phyloP scores from a whole-genome alignment of 2,888 invertebrate genomes.

The Teleiodes luculella region DNA sequence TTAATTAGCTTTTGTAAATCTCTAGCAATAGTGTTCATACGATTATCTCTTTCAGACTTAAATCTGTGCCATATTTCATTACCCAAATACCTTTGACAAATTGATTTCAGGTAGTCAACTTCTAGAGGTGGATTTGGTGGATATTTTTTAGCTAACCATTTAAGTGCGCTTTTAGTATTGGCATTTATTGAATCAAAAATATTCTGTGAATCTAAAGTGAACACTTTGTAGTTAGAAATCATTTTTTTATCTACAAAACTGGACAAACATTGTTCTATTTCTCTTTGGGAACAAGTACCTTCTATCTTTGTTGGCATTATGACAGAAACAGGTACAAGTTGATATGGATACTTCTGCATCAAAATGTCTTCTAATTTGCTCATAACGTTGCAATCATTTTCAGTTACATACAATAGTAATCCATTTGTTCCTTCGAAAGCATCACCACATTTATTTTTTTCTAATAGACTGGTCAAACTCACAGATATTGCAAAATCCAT shows the following conservation, averaged over 20 bases:
- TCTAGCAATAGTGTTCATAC: constrained; percentile 65
- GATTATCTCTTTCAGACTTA: constrained; percentile 49
- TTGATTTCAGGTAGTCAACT: constrained; percentile 76
- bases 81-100: constrained; percentile 77
- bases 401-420: constrained; percentile 56
- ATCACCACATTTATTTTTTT: constrained; percentile 38
- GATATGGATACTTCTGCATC: constrained; percentile 58
- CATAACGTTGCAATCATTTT: constrained; percentile 41
- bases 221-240: constrained; percentile 60
- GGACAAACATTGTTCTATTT: constrained; percentile 42
- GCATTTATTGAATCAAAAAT: constrained; percentile 45
- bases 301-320: constrained; percentile 47
- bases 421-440: constrained; percentile 68
- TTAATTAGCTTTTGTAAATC: constrained; percentile 79
- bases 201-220: constrained; percentile 45
- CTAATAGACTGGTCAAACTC: constrained; percentile 47
- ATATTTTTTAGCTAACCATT: constrained; percentile 73
- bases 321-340: constrained; percentile 61
- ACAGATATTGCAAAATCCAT: constrained; percentile 71
- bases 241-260: constrained; percentile 42
- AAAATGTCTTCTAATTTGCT: constrained; percentile 49
- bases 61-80: constrained; percentile 81
- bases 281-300: constrained; percentile 29
- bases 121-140: constrained; percentile 74
- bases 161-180: constrained; percentile 58